These are phyloP conservation scores for Dreissena rostriformis DNA, from an alignment of 1,140 invertebrate genomes.

Conservation along the genomic window DNA sequence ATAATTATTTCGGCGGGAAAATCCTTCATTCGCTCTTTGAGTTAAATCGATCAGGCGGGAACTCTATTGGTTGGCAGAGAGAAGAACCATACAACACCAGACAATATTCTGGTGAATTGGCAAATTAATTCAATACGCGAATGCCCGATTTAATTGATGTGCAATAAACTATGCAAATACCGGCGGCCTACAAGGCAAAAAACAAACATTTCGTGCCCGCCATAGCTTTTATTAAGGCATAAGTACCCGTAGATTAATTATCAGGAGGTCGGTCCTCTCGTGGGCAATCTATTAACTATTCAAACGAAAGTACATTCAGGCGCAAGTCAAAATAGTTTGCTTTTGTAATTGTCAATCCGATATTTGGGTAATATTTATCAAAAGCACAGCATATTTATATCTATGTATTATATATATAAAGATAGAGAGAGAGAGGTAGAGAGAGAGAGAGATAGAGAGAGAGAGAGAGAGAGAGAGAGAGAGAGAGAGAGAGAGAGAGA, in stretches of 20 bases:
- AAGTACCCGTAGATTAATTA: conserved; percentile 2
- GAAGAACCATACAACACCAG: neutral
- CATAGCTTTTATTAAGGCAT: neutral
- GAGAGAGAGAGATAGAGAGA: too few relatives aligned
- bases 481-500: too few relatives aligned
- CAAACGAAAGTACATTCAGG: too few relatives aligned
- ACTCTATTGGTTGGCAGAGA: conserved; percentile 18
- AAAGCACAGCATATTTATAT: too few relatives aligned
- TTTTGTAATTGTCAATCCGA: too few relatives aligned
- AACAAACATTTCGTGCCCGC: conserved; percentile 23
- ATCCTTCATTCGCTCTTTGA: neutral
- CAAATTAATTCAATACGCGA: conserved; percentile 42
- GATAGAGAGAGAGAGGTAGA: too few relatives aligned
- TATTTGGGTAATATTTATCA: too few relatives aligned
- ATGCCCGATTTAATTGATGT: conserved; percentile 44
- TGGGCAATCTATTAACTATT: too few relatives aligned
- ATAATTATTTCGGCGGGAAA: conserved; percentile 48
- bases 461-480: too few relatives aligned
- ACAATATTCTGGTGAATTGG: conserved; percentile 48
- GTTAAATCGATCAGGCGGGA: conserved; percentile 3
- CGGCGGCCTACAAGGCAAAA: neutral
- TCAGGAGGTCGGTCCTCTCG: too few relatives aligned
- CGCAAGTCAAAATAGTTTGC: too few relatives aligned
- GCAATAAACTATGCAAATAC: conserved; percentile 37
- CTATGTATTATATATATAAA: too few relatives aligned